Percentiles rank a stretch among this genome's conserved stretches.
These are phyloP conservation scores for Meliscaeva auricollis DNA, from an alignment of 2,888 invertebrate genomes.

Conservation along the genomic window DNA sequence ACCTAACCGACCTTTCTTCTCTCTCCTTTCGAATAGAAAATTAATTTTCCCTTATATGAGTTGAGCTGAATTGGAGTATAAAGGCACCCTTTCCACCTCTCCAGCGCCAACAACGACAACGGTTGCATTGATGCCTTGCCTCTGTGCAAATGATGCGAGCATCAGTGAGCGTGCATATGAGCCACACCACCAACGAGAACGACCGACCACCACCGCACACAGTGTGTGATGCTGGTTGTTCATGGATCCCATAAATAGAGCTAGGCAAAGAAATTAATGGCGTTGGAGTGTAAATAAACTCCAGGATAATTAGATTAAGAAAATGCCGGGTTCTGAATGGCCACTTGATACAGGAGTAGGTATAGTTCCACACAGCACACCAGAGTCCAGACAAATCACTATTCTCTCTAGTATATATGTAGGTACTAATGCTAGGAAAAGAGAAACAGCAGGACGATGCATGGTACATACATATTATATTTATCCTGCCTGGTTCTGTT, in stretches of 20 bases:
- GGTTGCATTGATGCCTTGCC: constrained; percentile 3
- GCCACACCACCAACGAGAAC: constrained; percentile 27
- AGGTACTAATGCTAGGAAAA: constrained; percentile 41
- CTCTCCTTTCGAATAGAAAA: constrained; percentile 47
- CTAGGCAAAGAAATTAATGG: constrained; percentile 69
- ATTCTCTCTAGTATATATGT: constrained; percentile 25
- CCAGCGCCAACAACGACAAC: not conserved
- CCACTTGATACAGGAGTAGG: constrained; percentile 66
- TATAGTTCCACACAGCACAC: not conserved
- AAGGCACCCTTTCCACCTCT: constrained; percentile 24
- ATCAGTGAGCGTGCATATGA: constrained; percentile 33
- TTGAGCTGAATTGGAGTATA: constrained; percentile 33
- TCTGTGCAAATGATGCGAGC: constrained; percentile 54
- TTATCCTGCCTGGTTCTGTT: constrained; percentile 16
- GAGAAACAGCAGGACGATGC: constrained; percentile 28
- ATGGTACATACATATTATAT: not conserved
- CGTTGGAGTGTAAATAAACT: constrained; percentile 75
- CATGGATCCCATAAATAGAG: constrained; percentile 23
- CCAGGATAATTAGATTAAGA: constrained; percentile 74
- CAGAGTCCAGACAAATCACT: constrained; percentile 55
- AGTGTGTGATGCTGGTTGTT: constrained; percentile 11
- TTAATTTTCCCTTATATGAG: constrained; percentile 69
- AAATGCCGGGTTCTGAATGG: constrained; percentile 58
- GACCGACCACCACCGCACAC: constrained; percentile 7
- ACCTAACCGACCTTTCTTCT: constrained; percentile 37